Conservation (phyloP, 2,113 vertebrate species). For the Phylloscopus trochiloides region DNA sequence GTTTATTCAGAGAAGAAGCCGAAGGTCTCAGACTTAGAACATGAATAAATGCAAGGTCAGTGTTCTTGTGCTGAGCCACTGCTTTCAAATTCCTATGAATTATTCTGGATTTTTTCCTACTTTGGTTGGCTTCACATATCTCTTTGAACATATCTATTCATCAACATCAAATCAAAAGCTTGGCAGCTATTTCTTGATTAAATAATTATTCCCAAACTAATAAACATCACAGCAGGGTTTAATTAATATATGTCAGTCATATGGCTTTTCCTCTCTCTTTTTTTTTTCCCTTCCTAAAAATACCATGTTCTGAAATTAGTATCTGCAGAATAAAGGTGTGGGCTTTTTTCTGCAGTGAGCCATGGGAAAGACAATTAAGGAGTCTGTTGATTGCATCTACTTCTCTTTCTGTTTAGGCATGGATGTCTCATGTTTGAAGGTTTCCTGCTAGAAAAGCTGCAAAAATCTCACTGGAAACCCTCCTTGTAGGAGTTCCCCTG, state of each 20-base stretch:
- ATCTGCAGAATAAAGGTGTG: conserved; percentile 11
- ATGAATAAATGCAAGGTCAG: neutral
- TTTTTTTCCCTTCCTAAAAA: neutral
- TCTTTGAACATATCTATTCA: neutral
- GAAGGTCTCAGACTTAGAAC: neutral
- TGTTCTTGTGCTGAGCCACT: neutral
- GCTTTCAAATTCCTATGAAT: conserved; percentile 14
- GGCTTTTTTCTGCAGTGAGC: neutral
- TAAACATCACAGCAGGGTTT: conserved; percentile 52
- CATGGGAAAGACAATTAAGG: neutral
- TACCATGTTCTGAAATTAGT: conserved; percentile 2
- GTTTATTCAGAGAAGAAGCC: neutral
- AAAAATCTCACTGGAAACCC: neutral
- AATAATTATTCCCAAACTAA: conserved; percentile 54
- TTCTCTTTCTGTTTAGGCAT: neutral
- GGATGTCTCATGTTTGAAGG: neutral
- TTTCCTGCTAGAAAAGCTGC: neutral
- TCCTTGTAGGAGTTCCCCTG: neutral
- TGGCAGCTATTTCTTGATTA: conserved; percentile 57
- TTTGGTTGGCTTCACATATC: neutral
- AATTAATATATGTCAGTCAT: conserved; percentile 44
- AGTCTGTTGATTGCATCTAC: neutral
- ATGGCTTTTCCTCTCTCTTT: neutral
- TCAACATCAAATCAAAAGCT: conserved; percentile 37
- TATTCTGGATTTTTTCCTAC: neutral